These are phyloP conservation scores for Rotaria macrura DNA, from an alignment of 2,888 invertebrate genomes.

Conservation along the genomic window DNA sequence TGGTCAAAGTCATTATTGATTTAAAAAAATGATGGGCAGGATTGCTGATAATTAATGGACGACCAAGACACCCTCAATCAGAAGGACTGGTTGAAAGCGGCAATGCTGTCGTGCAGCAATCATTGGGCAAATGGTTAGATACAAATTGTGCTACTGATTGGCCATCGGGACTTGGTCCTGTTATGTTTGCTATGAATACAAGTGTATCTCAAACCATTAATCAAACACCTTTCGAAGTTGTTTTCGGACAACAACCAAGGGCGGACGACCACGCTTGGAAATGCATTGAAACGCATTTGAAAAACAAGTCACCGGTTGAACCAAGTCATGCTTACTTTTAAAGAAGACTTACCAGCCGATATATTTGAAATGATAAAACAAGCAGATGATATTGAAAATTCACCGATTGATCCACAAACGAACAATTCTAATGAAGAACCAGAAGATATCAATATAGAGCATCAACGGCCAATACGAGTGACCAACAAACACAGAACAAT, in stretches of 20 bases:
- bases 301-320: not conserved
- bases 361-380: not conserved
- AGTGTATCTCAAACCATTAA: not conserved
- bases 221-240: too few relatives aligned
- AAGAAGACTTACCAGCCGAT: not conserved
- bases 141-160: not conserved
- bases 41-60: not conserved
- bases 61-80: not conserved
- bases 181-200: not conserved
- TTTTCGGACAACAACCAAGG: not conserved
- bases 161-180: not conserved
- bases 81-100: not conserved
- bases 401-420: not conserved
- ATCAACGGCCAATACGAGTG: not conserved
- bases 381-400: not conserved
- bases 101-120: too few relatives aligned
- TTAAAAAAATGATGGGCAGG: not conserved
- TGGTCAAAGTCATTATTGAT: too few relatives aligned
- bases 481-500: not conserved
- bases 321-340: too few relatives aligned
- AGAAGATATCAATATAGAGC: not conserved
- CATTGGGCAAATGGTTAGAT: not conserved
- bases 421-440: not conserved
- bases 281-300: not conserved
- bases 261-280: not conserved